These are phyloP conservation scores for Pyrrhopygopsis socrates DNA, from an alignment of 2,888 invertebrate species.

Conservation along the genomic window DNA sequence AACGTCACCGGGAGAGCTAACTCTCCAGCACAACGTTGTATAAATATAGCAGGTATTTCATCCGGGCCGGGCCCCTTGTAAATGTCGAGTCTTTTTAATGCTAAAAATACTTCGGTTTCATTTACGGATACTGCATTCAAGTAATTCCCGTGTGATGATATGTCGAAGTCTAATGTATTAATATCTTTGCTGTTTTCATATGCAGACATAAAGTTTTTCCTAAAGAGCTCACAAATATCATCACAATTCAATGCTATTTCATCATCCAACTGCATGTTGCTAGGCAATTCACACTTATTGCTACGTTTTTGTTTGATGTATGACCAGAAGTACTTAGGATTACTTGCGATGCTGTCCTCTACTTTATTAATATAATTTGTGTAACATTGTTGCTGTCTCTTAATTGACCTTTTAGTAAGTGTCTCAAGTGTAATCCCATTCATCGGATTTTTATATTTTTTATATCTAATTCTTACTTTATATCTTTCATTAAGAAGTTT, in stretches of 20 bases:
- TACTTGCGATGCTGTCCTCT: background rate
- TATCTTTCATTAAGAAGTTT: background rate
- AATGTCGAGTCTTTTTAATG: background rate
- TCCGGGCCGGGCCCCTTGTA: background rate
- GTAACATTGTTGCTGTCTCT: background rate
- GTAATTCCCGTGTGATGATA: too few relatives aligned
- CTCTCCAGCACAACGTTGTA: background rate
- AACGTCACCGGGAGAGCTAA: background rate
- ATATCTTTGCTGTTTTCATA: background rate
- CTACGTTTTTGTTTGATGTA: background rate
- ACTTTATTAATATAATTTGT: background rate
- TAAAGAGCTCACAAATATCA: background rate
- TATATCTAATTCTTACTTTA: too few relatives aligned
- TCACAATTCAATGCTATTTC: background rate
- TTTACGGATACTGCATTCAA: too few relatives aligned
- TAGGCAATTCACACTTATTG: background rate
- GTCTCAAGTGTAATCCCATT: background rate
- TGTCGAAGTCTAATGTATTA: too few relatives aligned
- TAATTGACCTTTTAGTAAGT: background rate
- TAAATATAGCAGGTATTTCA: background rate
- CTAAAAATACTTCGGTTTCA: background rate
- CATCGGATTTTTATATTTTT: constrained; percentile 4
- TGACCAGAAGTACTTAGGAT: background rate
- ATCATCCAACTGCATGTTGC: background rate
- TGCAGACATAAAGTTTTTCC: background rate